A percentile compares a stretch with the other conserved stretches of the same genome.
These are phyloP conservation scores for Graptemys geographica DNA, from an alignment of 2,797 vertebrate genomes.

Conservation along the genomic window DNA sequence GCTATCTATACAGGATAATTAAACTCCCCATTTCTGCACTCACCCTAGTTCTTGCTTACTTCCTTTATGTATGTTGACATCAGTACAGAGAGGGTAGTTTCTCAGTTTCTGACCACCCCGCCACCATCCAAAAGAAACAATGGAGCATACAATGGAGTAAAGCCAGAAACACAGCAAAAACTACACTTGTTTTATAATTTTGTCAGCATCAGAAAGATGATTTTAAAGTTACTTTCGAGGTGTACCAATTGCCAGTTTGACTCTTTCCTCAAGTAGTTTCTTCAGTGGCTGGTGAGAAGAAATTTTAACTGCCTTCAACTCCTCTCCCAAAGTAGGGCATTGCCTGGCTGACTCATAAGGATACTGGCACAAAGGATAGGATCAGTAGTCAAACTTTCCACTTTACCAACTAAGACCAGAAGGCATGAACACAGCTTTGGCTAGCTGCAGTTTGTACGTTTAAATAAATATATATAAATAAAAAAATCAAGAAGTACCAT, in stretches of 20 bases:
- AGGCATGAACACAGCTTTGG: not conserved
- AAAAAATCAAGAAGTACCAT: constrained; percentile 76
- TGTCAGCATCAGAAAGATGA: not conserved
- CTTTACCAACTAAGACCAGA: not conserved
- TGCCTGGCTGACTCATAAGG: not conserved
- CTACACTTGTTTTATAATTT: not conserved
- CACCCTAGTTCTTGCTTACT: not conserved
- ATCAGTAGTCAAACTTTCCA: not conserved
- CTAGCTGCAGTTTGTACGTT: not conserved
- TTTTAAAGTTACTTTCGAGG: not conserved
- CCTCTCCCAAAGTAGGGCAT: not conserved
- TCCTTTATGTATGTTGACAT: not conserved
- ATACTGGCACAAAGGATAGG: not conserved
- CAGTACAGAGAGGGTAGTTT: not conserved
- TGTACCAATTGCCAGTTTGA: not conserved
- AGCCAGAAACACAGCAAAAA: not conserved
- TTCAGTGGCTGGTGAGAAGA: too few species aligned
- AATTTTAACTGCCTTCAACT: not conserved
- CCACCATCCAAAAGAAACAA: not conserved
- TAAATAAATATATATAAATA: not conserved
- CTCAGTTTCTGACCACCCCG: not conserved
- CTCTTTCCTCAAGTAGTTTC: not conserved
- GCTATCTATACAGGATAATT: not conserved
- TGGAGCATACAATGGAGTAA: not conserved
- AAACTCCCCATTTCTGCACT: not conserved